A percentile compares a stretch with the other conserved stretches of the same genome.
Conservation (phyloP, 2,888 invertebrate genomes). For the Drosophila paramelanica region DNA sequence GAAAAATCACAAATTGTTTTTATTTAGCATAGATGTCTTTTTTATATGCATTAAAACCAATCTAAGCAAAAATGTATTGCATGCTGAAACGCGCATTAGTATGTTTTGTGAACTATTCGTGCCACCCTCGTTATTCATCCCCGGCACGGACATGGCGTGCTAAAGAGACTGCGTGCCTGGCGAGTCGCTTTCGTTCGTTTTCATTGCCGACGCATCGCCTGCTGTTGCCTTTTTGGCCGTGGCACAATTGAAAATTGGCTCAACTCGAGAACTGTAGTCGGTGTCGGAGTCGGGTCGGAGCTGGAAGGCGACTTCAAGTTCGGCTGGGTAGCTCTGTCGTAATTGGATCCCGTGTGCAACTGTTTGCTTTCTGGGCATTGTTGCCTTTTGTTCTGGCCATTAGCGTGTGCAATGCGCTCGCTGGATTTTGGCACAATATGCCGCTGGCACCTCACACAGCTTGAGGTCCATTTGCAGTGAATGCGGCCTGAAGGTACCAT, state of each 20-base stretch:
- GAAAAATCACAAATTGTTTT: too few species aligned
- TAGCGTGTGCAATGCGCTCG: slow-evolving; percentile 54
- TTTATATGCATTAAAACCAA: too few species aligned
- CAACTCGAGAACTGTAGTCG: slow-evolving; percentile 40
- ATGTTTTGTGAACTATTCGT: not conserved
- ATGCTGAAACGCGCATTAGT: too few species aligned
- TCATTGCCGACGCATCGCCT: slow-evolving; percentile 47
- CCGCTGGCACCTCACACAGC: slow-evolving; percentile 60
- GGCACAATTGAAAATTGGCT: slow-evolving; percentile 75
- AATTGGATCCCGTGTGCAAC: slow-evolving; percentile 78
- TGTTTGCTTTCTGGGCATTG: slow-evolving; percentile 65
- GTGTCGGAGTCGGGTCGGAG: slow-evolving; percentile 10
- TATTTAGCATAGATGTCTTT: too few species aligned
- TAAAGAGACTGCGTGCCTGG: slow-evolving; percentile 56
- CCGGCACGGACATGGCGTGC: slow-evolving; percentile 46
- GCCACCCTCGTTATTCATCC: slow-evolving; percentile 51
- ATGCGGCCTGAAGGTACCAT: not conserved
- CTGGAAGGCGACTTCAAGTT: slow-evolving; percentile 16
- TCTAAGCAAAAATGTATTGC: too few species aligned
- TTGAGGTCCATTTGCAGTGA: slow-evolving; percentile 57
- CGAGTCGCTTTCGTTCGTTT: slow-evolving; percentile 34
- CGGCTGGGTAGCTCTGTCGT: slow-evolving; percentile 31
- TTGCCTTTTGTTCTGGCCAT: slow-evolving; percentile 51
- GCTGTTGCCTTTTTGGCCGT: slow-evolving; percentile 69
- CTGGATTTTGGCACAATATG: slow-evolving; percentile 41